phyloP scores from a whole-genome alignment of 1,140 invertebrate species.

The Bombus soroeensis region DNA sequence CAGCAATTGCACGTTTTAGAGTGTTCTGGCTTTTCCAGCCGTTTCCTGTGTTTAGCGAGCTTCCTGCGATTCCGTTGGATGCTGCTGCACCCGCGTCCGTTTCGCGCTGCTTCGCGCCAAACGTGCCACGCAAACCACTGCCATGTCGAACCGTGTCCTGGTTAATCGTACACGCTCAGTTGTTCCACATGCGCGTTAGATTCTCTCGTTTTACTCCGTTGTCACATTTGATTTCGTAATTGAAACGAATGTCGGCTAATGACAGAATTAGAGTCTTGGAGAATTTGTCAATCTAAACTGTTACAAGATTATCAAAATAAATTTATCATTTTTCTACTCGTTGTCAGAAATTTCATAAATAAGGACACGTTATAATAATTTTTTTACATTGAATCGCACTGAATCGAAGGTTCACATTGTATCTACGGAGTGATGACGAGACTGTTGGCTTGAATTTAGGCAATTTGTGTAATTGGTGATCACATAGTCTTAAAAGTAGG shows the following conservation, averaged over 20 bases:
- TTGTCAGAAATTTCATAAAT: too few relatives aligned
- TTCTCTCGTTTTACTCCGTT: not conserved
- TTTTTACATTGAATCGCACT: too few relatives aligned
- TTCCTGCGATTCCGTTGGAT: not conserved
- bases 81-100: not conserved
- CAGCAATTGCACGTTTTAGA: constrained; percentile 19
- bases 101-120: not conserved
- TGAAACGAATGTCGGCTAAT: not conserved
- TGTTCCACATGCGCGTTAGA: not conserved
- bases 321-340: not conserved
- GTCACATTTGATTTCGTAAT: not conserved
- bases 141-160: not conserved
- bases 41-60: constrained; percentile 19
- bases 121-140: not conserved
- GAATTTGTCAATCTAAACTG: not conserved
- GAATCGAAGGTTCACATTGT: too few relatives aligned
- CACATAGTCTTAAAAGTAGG: too few relatives aligned
- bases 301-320: not conserved
- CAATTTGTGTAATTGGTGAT: too few relatives aligned
- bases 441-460: not conserved
- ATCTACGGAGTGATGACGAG: not conserved
- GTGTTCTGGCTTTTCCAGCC: constrained; percentile 21
- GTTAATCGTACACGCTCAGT: constrained; percentile 17
- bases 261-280: not conserved
- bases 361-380: too few relatives aligned